Percentiles rank a stretch among this genome's conserved stretches.
Evolutionary conservation across 92 coral and sea anemone species (phyloP).

Genomic region (Plumapathes pennacea): DNA sequence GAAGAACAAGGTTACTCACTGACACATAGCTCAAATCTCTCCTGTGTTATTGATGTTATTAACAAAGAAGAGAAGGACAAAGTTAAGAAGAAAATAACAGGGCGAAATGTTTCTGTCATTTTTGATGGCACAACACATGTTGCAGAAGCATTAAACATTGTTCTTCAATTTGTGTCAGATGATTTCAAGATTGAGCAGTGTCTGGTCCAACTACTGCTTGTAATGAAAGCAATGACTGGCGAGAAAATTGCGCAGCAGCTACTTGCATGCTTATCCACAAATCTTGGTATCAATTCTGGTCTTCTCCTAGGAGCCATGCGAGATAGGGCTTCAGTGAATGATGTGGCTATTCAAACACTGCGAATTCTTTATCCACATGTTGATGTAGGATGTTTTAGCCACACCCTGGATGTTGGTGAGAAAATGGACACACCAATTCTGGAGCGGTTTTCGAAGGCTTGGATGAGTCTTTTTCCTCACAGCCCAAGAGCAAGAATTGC

Average conservation of each 20-base stretch:
- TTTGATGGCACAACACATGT: constrained; percentile 56
- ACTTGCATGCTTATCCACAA: constrained; percentile 23
- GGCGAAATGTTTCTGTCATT: constrained; percentile 35
- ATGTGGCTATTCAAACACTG: constrained; percentile 29
- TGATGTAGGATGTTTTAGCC: constrained; percentile 51
- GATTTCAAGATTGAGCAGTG: constrained; percentile 29
- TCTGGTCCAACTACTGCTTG: constrained; percentile 31
- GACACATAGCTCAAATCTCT: constrained; percentile 36
- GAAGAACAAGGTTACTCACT: constrained; percentile 38
- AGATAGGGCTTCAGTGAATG: constrained; percentile 40
- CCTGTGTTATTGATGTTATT: constrained; percentile 36
- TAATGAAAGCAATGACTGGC: constrained; percentile 36
- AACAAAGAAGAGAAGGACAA: constrained; percentile 39
- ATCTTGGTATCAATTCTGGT: constrained; percentile 35
- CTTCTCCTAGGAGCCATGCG: constrained; percentile 43
- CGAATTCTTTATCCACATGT: constrained; percentile 31
- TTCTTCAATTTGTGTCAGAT: constrained; percentile 43
- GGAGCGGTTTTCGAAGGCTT: constrained; percentile 15
- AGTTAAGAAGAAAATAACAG: constrained; percentile 41
- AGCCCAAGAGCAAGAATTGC: constrained; percentile 40
- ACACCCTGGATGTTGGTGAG: constrained; percentile 60
- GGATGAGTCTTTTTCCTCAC: constrained; percentile 38
- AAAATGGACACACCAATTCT: constrained; percentile 35
- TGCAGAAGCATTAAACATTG: constrained; percentile 43
- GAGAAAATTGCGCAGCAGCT: constrained; percentile 46